Conservation (phyloP, 1,140 invertebrate species). For the Drosophila asahinai region DNA sequence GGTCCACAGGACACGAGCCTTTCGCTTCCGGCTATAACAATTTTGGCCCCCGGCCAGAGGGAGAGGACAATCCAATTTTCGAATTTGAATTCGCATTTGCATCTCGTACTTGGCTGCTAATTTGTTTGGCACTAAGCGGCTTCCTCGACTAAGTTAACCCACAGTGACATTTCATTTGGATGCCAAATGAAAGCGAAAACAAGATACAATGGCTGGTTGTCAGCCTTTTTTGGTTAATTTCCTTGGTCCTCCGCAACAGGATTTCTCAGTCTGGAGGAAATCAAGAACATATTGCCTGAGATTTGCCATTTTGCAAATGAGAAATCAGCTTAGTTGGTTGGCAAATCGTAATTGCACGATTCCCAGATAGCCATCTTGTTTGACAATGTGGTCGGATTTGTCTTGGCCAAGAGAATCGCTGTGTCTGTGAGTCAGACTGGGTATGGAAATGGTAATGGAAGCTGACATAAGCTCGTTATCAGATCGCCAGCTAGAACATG, state of each 20-base stretch:
- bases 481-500: constrained; percentile 28
- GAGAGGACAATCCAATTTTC: constrained; percentile 47
- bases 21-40: constrained; percentile 30
- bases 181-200: constrained; percentile 20
- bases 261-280: neutral
- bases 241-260: neutral
- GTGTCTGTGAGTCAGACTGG: constrained; percentile 26
- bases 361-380: constrained; percentile 32
- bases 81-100: constrained; percentile 33
- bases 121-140: constrained; percentile 32
- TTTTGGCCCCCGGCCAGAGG: constrained; percentile 20
- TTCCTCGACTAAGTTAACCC: constrained; percentile 27
- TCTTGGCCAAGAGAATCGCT: constrained; percentile 15
- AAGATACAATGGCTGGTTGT: neutral
- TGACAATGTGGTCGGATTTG: constrained; percentile 38
- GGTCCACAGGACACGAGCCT: constrained; percentile 18
- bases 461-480: constrained; percentile 46
- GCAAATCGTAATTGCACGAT: constrained; percentile 25
- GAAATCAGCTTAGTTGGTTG: constrained; percentile 2
- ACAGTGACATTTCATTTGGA: constrained; percentile 23
- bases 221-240: constrained; percentile 14
- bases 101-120: constrained; percentile 46
- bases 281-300: neutral
- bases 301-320: constrained; percentile 5
- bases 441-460: constrained; percentile 7